phyloP scores from a whole-genome alignment of 2,888 invertebrate species.

The Diachrysia chrysitis region DNA sequence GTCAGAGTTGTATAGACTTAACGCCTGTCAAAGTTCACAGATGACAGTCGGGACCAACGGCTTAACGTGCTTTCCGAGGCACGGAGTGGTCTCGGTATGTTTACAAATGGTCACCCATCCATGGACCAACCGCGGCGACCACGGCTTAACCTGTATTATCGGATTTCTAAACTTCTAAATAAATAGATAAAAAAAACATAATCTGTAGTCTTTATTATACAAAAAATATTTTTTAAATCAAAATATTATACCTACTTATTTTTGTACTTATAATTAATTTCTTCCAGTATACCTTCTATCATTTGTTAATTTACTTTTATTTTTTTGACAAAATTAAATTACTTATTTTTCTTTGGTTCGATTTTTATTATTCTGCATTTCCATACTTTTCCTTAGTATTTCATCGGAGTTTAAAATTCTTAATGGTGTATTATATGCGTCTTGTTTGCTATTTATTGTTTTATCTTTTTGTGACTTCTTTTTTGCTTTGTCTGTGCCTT shows the following conservation, averaged over 20 bases:
- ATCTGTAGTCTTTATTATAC: not conserved
- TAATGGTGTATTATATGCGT: not conserved
- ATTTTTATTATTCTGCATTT: conserved; percentile 30
- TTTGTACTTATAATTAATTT: not conserved
- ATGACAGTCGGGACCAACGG: too few species aligned
- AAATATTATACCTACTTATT: not conserved
- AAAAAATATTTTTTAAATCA: conserved; percentile 1
- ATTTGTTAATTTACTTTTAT: too few species aligned
- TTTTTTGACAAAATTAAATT: not conserved
- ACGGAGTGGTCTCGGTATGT: too few species aligned
- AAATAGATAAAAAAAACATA: too few species aligned
- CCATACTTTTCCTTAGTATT: not conserved
- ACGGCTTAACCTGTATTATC: not conserved
- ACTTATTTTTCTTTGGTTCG: not conserved
- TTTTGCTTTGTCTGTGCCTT: not conserved
- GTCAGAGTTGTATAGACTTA: too few species aligned
- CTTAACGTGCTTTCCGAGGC: too few species aligned
- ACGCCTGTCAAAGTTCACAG: too few species aligned
- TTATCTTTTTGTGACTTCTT: not conserved
- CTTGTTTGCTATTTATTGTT: too few species aligned
- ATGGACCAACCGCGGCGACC: too few species aligned
- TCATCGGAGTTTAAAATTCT: conserved; percentile 12
- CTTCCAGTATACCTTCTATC: not conserved
- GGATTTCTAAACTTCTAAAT: too few species aligned
- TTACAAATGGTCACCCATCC: too few species aligned